phyloP scores from a whole-genome alignment of 2,797 vertebrate genomes.

The Emys orbicularis region DNA sequence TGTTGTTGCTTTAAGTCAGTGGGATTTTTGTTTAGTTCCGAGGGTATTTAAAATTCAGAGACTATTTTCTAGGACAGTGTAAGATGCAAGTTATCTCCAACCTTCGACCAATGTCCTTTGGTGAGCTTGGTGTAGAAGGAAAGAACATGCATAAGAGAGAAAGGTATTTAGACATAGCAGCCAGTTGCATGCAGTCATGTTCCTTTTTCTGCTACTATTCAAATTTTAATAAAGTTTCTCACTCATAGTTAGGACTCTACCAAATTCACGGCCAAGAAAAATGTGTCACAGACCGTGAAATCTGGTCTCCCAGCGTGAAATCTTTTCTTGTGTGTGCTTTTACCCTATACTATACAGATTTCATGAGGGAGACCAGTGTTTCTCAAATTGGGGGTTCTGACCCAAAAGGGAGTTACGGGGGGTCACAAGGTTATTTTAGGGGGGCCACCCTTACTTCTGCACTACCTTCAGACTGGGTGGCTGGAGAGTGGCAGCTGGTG shows the following conservation, averaged over 20 bases:
- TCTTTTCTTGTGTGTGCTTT: too few species aligned
- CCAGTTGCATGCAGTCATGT: background rate
- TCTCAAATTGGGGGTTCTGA: too few species aligned
- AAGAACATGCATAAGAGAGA: background rate
- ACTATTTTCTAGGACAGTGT: background rate
- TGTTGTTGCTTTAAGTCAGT: background rate
- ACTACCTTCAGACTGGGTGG: too few species aligned
- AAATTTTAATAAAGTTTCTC: background rate
- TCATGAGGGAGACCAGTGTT: too few species aligned
- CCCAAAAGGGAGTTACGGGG: too few species aligned
- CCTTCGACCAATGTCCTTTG: background rate
- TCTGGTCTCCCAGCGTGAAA: too few species aligned
- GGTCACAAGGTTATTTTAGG: too few species aligned
- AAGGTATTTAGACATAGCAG: background rate
- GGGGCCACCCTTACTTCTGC: too few species aligned
- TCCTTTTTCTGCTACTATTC: background rate
- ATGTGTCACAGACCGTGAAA: too few species aligned
- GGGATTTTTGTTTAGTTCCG: background rate
- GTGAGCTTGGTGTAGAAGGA: background rate
- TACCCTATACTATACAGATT: too few species aligned
- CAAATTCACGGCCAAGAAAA: too few species aligned
- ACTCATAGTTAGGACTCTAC: background rate
- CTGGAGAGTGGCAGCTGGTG: too few species aligned
- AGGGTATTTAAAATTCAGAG: background rate
- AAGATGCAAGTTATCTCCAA: background rate